Evolutionary conservation across 2,113 vertebrate genomes (phyloP).

Genomic region (Seriola rivoliana): DNA sequence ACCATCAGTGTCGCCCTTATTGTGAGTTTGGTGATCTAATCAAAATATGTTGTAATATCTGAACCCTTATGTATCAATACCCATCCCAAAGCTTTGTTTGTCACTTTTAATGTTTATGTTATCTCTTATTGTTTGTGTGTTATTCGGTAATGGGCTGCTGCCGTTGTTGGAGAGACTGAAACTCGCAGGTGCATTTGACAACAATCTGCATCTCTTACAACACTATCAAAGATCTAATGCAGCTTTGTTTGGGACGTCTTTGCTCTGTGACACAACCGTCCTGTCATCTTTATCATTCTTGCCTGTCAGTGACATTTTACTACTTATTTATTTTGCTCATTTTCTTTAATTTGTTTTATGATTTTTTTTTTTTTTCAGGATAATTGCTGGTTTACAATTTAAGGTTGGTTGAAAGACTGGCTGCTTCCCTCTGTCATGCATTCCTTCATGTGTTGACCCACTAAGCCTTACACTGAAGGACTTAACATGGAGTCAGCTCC

Average conservation of each 20-base stretch:
- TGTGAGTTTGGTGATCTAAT: slow-evolving; percentile 48
- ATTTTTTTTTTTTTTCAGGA: slow-evolving; percentile 33
- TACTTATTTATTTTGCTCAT: slow-evolving; percentile 61
- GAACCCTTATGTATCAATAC: background rate
- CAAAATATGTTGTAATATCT: slow-evolving; percentile 27
- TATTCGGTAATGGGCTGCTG: background rate
- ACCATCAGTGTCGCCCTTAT: slow-evolving; percentile 17
- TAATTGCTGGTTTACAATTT: slow-evolving; percentile 59
- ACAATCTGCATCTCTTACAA: slow-evolving; percentile 24
- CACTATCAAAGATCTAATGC: slow-evolving; percentile 15
- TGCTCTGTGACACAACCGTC: slow-evolving; percentile 12
- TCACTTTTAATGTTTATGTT: slow-evolving; percentile 31
- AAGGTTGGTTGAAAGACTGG: slow-evolving; percentile 25
- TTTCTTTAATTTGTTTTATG: slow-evolving; percentile 55
- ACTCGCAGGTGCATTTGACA: slow-evolving; percentile 21
- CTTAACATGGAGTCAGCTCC: slow-evolving; percentile 1
- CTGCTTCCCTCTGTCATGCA: slow-evolving; percentile 40
- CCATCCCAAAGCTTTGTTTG: slow-evolving; percentile 33
- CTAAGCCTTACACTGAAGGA: slow-evolving; percentile 36
- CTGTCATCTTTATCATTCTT: slow-evolving; percentile 17
- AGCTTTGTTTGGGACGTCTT: slow-evolving; percentile 19
- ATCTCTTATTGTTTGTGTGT: background rate
- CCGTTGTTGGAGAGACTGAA: slow-evolving; percentile 12
- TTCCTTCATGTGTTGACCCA: slow-evolving; percentile 46
- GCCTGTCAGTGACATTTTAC: slow-evolving; percentile 58